Conservation (phyloP, 2,113 vertebrate genomes). For the Neotoma lepida region DNA sequence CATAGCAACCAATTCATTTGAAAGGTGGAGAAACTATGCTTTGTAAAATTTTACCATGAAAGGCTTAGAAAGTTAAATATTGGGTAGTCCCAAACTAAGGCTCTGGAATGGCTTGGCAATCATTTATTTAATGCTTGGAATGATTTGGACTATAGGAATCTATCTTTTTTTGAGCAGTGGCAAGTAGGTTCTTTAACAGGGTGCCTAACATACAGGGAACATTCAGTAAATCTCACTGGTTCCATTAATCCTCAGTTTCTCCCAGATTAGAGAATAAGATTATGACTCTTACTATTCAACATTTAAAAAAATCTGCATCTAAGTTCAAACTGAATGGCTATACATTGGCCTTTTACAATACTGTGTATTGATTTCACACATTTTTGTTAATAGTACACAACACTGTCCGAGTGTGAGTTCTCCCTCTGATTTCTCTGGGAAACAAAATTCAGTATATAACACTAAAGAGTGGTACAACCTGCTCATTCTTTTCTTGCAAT, state of each 20-base stretch:
- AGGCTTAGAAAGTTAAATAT: conserved; percentile 25
- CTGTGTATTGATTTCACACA: neutral
- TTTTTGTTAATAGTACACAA: neutral
- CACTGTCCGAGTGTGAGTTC: neutral
- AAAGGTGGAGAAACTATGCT: conserved; percentile 2
- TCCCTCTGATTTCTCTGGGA: neutral
- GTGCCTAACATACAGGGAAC: neutral
- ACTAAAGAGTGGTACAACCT: conserved; percentile 25
- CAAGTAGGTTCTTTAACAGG: neutral
- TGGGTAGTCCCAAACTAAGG: neutral
- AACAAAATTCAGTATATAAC: neutral
- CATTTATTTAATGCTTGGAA: neutral
- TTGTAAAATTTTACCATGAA: neutral
- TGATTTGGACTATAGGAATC: conserved; percentile 9
- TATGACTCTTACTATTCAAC: neutral
- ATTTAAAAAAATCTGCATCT: neutral
- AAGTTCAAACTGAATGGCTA: conserved; percentile 36
- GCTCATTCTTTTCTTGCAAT: conserved; percentile 58
- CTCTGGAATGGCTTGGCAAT: neutral
- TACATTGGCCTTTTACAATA: neutral
- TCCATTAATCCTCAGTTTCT: neutral
- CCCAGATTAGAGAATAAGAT: neutral
- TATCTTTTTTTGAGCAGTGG: neutral
- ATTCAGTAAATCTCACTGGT: neutral
- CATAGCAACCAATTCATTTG: neutral